A percentile compares a stretch with the other conserved stretches of the same genome.
Evolutionary conservation across 2,797 vertebrate species (phyloP).

Genomic region (Pelodytes ibericus): DNA sequence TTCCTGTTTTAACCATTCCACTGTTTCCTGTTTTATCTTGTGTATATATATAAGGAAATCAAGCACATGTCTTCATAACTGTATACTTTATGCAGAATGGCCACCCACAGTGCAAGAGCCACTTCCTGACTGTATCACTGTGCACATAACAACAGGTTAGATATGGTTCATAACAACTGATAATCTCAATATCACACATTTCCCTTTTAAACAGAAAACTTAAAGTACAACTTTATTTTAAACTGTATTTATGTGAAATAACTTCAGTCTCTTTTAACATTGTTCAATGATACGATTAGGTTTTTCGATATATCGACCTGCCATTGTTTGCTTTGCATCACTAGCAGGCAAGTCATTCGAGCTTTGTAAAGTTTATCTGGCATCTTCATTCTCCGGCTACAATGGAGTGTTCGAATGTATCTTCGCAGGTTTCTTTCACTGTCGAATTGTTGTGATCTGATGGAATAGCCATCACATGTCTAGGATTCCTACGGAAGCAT

Average conservation of each 20-base stretch:
- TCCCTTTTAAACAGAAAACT: neutral
- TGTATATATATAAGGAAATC: too few relatives aligned
- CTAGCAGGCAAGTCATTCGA: neutral
- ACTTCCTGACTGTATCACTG: too few relatives aligned
- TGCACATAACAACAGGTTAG: too few relatives aligned
- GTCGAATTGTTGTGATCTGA: neutral
- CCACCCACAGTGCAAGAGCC: too few relatives aligned
- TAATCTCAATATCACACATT: neutral
- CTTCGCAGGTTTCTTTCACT: neutral
- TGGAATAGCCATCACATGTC: neutral
- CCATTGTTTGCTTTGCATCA: neutral
- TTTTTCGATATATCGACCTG: neutral
- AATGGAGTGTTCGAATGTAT: neutral
- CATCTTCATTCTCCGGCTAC: neutral
- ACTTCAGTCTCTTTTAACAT: neutral
- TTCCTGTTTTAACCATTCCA: conserved; percentile 84
- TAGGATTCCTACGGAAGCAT: neutral
- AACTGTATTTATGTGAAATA: neutral
- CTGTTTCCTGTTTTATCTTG: conserved; percentile 77
- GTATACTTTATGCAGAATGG: too few relatives aligned
- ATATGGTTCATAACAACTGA: too few relatives aligned
- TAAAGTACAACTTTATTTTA: neutral
- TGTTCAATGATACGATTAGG: neutral
- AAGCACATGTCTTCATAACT: too few relatives aligned
- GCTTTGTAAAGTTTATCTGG: neutral